Base-by-base conservation (phyloP, 2,888 invertebrate species). In the Calameuta pallipes region DNA sequence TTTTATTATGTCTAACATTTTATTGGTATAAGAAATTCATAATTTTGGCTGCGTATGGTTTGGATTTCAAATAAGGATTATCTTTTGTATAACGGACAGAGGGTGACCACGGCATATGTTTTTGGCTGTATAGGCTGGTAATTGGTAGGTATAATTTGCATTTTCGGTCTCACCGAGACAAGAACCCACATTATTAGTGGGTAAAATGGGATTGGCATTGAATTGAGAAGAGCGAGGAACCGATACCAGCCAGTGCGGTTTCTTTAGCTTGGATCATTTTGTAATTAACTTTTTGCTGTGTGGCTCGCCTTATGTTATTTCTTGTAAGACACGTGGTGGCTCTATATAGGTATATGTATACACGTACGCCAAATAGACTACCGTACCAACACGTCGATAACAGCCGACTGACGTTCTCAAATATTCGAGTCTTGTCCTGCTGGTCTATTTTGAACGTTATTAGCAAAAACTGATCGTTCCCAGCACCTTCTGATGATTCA, bases 81-180 rank as follows among this genome's bases (percentile, higher is more conserved):
- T 85, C 80, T 81, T 76, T 75, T 81, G 79, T 13, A 71, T 34
- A 71, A 71, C 71, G 31, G 34, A 33, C 71, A 73, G 36, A 75
- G 71, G 76, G 78, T 30, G 75, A 75, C 71, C 31, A 71, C 82
- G 81, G 84, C 87, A 87, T 87, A 84, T 86, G 87, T 87, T 83
- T 86, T 86, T 88, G 56, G 56, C 23, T 56, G 56, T 56, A 23
- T 56, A 56, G 56, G 56, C 56, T 56, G 23, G 56, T 56, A 85
- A 85, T 87, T 86, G 86, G 82, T 82, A 82, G 83, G 82, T 82
- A 88, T 89, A 89, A 90, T 90, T 90, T 90, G 90, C 90, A 89
- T 90, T 88, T 88, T 86, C 83, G 85, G 85, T 71, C 2, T 87
- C 82, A 83, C 81, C 84, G 84, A 81, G 85, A 86, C 88, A 85